phyloP scores from a whole-genome alignment of 2,113 vertebrate genomes.

The Typhlomys cinereus region DNA sequence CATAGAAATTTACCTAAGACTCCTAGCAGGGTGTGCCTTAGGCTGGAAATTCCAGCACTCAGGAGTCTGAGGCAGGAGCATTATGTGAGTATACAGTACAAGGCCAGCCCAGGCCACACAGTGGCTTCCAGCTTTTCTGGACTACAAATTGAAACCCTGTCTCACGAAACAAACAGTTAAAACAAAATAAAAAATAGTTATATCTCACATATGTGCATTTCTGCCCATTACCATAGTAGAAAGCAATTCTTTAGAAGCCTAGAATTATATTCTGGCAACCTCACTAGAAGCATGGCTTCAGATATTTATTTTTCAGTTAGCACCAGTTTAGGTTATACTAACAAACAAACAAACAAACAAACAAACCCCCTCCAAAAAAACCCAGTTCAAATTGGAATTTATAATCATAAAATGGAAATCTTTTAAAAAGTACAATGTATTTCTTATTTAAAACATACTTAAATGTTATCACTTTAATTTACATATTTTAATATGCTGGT shows the following conservation, averaged over 20 bases:
- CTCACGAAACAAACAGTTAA: not conserved
- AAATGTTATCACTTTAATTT: constrained; percentile 20
- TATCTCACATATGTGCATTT: not conserved
- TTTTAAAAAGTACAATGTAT: not conserved
- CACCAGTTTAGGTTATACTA: not conserved
- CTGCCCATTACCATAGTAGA: not conserved
- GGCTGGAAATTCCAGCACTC: not conserved
- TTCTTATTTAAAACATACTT: not conserved
- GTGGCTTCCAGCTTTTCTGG: no score
- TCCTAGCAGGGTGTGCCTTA: not conserved
- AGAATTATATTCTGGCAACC: constrained; percentile 47
- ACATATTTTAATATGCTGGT: not conserved
- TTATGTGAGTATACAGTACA: not conserved
- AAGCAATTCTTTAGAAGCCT: not conserved
- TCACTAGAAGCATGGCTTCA: not conserved
- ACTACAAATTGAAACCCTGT: not conserved
- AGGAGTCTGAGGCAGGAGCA: not conserved
- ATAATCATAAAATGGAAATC: constrained; percentile 24
- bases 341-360: not conserved
- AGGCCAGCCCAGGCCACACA: no score
- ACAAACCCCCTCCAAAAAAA: not conserved
- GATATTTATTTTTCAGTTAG: constrained; percentile 38
- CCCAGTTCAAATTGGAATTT: constrained; percentile 6
- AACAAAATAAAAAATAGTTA: not conserved
- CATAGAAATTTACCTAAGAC: not conserved